Conservation (phyloP, 1,140 invertebrate species). For the Heliconius eleuchia region DNA sequence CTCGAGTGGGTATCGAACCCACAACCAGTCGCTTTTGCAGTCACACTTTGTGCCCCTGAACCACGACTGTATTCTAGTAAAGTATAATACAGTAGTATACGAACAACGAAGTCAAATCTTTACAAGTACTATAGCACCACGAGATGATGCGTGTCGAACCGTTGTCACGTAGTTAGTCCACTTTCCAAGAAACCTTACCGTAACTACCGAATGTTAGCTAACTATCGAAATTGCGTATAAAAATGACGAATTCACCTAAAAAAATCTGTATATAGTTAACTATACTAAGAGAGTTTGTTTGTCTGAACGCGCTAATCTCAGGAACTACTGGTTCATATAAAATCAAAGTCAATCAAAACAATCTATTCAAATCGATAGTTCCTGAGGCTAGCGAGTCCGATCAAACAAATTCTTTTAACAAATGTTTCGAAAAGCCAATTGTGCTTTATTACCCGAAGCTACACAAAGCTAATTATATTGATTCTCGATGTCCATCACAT, state of each 20-base stretch:
- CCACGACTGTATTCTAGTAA: too few relatives aligned
- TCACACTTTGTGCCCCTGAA: too few relatives aligned
- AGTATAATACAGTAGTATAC: background rate
- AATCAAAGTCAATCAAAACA: too few relatives aligned
- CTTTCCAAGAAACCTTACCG: background rate
- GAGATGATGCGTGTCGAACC: background rate
- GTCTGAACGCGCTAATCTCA: too few relatives aligned
- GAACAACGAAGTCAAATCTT: background rate
- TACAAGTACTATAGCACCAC: background rate
- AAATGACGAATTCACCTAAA: background rate
- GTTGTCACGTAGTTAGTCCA: slow-evolving; percentile 1
- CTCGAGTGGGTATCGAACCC: too few relatives aligned
- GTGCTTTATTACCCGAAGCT: background rate
- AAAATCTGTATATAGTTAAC: background rate
- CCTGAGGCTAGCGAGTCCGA: too few relatives aligned
- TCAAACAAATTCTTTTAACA: background rate
- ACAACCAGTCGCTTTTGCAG: too few relatives aligned
- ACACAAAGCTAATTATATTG: background rate
- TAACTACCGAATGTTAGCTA: background rate
- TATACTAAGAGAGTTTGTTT: too few relatives aligned
- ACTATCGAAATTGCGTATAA: background rate
- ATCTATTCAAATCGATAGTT: too few relatives aligned
- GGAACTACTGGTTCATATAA: too few relatives aligned
- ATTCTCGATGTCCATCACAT: background rate
- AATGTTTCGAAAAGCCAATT: background rate